phyloP scores from a whole-genome alignment of 2,888 invertebrate species.

The Thera obeliscata region DNA sequence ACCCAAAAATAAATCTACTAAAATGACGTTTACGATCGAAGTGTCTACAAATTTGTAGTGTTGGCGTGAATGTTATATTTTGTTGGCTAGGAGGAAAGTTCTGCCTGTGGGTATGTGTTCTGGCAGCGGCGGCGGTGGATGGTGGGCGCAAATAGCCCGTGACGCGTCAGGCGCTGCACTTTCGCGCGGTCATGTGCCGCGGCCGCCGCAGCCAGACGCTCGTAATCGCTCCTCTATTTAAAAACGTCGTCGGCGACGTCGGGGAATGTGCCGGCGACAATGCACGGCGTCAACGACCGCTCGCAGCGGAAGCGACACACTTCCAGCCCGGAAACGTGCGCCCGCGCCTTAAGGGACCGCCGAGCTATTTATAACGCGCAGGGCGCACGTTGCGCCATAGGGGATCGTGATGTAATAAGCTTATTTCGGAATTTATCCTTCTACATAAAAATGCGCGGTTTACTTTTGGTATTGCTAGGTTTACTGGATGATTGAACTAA shows the following conservation, averaged over 20 bases:
- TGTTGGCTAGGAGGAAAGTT: slow-evolving; percentile 19
- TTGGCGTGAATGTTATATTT: slow-evolving; percentile 10
- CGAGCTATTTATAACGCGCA: slow-evolving; percentile 75
- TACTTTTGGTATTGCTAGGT: slow-evolving; percentile 9
- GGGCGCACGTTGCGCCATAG: slow-evolving; percentile 58
- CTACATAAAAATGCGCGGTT: slow-evolving; percentile 35
- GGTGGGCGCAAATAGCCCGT: slow-evolving; percentile 34
- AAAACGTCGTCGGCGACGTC: slow-evolving; percentile 78
- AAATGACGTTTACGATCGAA: slow-evolving; percentile 12
- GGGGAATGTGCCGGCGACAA: slow-evolving; percentile 79
- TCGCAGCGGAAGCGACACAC: slow-evolving; percentile 82
- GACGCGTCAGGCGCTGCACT: slow-evolving; percentile 72
- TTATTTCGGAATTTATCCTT: slow-evolving; percentile 63
- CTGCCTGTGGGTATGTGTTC: not conserved
- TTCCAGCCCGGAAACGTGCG: slow-evolving; percentile 83
- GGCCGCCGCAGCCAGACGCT: slow-evolving; percentile 76
- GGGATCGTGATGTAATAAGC: slow-evolving; percentile 69
- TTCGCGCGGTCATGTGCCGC: slow-evolving; percentile 80
- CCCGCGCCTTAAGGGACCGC: slow-evolving; percentile 81
- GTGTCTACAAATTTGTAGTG: slow-evolving; percentile 9
- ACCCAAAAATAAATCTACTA: slow-evolving; percentile 8
- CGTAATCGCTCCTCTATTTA: slow-evolving; percentile 82
- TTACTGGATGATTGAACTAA: slow-evolving; percentile 6
- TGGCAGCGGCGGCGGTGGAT: slow-evolving; percentile 12
- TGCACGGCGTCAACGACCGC: slow-evolving; percentile 81